Conservation (phyloP, 2,113 vertebrate species). For the Clarias macrocephalus region DNA sequence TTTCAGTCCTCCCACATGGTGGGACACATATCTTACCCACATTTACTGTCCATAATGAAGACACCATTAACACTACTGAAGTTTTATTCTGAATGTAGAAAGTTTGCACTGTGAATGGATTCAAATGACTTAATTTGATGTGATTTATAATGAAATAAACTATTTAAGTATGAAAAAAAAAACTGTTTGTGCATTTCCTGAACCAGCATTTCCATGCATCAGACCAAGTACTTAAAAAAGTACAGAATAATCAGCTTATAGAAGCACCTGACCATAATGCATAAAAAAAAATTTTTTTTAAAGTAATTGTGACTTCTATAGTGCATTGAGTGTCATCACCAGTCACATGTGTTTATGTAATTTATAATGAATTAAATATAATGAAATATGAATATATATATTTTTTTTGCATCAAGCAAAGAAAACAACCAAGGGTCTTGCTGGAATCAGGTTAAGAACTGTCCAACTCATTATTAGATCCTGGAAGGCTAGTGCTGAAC, state of each 20-base stretch:
- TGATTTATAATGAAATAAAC: slow-evolving; percentile 21
- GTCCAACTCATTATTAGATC: no score
- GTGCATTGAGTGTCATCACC: not conserved
- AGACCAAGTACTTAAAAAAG: not conserved
- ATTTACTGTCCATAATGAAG: not conserved
- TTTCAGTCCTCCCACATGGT: not conserved
- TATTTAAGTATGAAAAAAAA: not conserved
- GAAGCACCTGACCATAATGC: not conserved
- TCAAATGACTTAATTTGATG: not conserved
- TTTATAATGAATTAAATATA: not conserved
- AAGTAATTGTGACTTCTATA: not conserved
- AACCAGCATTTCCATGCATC: not conserved
- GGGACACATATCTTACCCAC: not conserved
- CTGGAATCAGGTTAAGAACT: no score
- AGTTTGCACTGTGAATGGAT: slow-evolving; percentile 35
- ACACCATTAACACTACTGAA: slow-evolving; percentile 21
- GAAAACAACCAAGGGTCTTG: no score
- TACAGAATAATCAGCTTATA: not conserved
- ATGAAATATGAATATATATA: no score
- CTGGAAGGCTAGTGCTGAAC: no score
- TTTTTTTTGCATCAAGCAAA: no score
- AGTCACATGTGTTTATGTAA: not conserved
- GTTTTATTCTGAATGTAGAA: not conserved
- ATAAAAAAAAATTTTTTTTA: no score
- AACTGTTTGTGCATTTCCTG: not conserved